phyloP scores from a whole-genome alignment of 2,797 vertebrate genomes.

The Picus viridis region DNA sequence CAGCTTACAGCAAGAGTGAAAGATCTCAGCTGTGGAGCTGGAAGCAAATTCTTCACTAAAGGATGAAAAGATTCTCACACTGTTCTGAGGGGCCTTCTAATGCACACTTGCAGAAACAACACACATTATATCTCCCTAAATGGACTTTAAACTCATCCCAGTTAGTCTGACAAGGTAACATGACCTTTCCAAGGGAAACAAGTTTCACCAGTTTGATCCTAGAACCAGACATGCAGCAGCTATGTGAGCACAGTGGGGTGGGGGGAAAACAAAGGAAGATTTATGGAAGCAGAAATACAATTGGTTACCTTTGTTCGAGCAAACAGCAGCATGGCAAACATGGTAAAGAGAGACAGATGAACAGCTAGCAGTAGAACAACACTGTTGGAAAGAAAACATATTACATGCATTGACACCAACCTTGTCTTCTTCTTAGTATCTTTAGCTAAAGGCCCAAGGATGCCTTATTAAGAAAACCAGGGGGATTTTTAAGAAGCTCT shows the following conservation, averaged over 20 bases:
- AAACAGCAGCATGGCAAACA: conserved; percentile 95
- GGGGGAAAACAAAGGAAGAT: neutral
- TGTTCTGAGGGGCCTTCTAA: neutral
- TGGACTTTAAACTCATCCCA: neutral
- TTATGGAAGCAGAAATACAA: neutral
- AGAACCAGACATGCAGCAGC: neutral
- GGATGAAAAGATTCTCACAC: neutral
- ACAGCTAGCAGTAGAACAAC: conserved; percentile 89
- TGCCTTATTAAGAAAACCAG: neutral
- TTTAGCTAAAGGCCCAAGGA: neutral
- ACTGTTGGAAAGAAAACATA: conserved; percentile 65
- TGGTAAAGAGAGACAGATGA: conserved; percentile 92
- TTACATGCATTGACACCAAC: neutral
- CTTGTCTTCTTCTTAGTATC: neutral
- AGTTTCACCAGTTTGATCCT: neutral
- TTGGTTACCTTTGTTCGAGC: conserved; percentile 84
- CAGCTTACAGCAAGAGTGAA: neutral
- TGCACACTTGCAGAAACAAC: neutral
- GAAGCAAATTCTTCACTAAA: neutral
- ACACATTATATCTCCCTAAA: neutral
- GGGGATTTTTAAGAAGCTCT: neutral
- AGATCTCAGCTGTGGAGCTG: neutral
- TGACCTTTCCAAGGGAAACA: neutral
- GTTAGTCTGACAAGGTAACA: neutral
- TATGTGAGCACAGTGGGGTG: neutral